Percentiles rank a stretch among this genome's conserved stretches.
phyloP scores from a whole-genome alignment of 2,797 vertebrate genomes.

The Sarcophilus harrisii region DNA sequence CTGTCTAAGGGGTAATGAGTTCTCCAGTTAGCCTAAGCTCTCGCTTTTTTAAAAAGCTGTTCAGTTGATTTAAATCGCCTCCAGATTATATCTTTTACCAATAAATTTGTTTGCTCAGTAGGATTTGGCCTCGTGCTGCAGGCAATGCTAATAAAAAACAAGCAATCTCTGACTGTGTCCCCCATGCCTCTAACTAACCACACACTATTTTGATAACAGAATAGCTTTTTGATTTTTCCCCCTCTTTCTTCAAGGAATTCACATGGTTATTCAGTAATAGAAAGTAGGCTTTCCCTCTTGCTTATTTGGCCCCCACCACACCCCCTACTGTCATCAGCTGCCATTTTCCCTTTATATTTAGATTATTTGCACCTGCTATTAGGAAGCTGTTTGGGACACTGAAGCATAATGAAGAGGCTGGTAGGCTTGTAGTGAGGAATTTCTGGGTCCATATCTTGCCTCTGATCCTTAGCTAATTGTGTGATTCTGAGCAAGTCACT shows the following conservation, averaged over 20 bases:
- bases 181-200: slow-evolving; percentile 25
- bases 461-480: background rate
- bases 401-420: background rate
- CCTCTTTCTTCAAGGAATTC: slow-evolving; percentile 54
- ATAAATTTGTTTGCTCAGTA: slow-evolving; percentile 70
- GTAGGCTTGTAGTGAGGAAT: background rate
- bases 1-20: background rate
- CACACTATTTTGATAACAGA: slow-evolving; percentile 66
- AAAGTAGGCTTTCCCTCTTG: slow-evolving; percentile 58
- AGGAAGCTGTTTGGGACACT: background rate
- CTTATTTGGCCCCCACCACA: slow-evolving; percentile 33
- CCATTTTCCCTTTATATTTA: background rate
- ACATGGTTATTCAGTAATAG: slow-evolving; percentile 55
- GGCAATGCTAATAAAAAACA: slow-evolving; percentile 70
- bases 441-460: background rate
- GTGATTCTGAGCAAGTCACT: background rate
- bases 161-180: slow-evolving; percentile 34
- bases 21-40: slow-evolving; percentile 53
- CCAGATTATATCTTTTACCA: slow-evolving; percentile 67
- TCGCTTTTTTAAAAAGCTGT: slow-evolving; percentile 57
- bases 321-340: slow-evolving; percentile 44
- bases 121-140: slow-evolving; percentile 68
- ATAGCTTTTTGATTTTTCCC: slow-evolving; percentile 65
- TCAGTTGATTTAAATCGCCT: slow-evolving; percentile 64
- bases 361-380: background rate